phyloP scores from a whole-genome alignment of 2,113 vertebrate genomes.

The Empidonax alnorum region DNA sequence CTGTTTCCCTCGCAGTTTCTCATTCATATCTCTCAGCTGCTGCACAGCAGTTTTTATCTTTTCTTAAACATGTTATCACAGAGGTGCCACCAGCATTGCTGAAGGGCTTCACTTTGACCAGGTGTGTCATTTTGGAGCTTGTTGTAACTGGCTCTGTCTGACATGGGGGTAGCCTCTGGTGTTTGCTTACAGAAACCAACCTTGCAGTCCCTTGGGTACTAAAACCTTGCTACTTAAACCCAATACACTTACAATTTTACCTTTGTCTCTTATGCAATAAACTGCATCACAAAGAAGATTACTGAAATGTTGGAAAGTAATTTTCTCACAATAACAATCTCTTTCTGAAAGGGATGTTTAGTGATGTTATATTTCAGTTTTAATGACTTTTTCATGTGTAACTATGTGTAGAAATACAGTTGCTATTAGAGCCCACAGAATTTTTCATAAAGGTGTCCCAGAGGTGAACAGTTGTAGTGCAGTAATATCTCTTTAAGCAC shows the following conservation, averaged over 20 bases:
- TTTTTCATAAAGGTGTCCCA: background rate
- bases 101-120: background rate
- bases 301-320: background rate
- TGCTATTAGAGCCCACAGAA: background rate
- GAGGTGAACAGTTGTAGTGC: background rate
- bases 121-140: background rate
- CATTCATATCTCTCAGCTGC: background rate
- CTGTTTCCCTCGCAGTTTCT: background rate
- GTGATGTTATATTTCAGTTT: background rate
- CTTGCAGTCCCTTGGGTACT: background rate
- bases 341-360: background rate
- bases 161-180: background rate
- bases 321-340: background rate
- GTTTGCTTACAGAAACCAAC: background rate
- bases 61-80: background rate
- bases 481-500: background rate
- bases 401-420: background rate
- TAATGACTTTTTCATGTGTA: background rate
- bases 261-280: background rate
- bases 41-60: background rate
- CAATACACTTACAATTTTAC: background rate
- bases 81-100: background rate
- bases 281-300: background rate
- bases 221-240: background rate
- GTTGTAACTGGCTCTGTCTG: background rate